Percentiles rank a stretch among this genome's conserved stretches.
Conservation (phyloP, 2,797 vertebrate genomes). For the Glyptemys insculpta region DNA sequence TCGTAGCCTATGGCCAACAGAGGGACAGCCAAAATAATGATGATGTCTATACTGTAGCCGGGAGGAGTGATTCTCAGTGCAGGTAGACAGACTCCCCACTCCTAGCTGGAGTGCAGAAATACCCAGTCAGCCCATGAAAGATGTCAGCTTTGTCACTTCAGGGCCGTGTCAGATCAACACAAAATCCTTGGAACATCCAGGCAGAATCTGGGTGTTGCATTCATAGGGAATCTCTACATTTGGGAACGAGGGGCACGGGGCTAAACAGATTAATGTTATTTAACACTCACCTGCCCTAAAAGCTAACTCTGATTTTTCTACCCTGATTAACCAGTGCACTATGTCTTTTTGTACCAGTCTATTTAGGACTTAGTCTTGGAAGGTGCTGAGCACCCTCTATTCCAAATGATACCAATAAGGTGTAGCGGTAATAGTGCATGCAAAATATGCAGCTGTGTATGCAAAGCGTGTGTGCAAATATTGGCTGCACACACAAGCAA, state of each 20-base stretch:
- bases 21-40: background rate
- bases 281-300: background rate
- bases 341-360: too few relatives aligned
- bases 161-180: background rate
- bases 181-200: background rate
- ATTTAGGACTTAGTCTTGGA: background rate
- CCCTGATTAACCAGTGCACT: background rate
- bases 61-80: background rate
- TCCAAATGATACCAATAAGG: background rate
- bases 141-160: background rate
- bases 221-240: background rate
- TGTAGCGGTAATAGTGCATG: background rate
- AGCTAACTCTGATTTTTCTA: background rate
- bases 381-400: background rate
- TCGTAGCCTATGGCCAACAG: background rate
- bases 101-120: background rate
- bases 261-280: background rate
- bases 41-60: background rate
- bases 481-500: conserved; percentile 17
- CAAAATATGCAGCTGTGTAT: background rate
- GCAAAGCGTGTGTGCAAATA: conserved; percentile 28
- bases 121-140: background rate
- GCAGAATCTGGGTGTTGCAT: background rate
- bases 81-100: background rate
- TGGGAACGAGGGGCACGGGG: background rate